Evolutionary conservation across 2,797 vertebrate genomes (phyloP).

Genomic region (Coregonus ussuriensis): DNA sequence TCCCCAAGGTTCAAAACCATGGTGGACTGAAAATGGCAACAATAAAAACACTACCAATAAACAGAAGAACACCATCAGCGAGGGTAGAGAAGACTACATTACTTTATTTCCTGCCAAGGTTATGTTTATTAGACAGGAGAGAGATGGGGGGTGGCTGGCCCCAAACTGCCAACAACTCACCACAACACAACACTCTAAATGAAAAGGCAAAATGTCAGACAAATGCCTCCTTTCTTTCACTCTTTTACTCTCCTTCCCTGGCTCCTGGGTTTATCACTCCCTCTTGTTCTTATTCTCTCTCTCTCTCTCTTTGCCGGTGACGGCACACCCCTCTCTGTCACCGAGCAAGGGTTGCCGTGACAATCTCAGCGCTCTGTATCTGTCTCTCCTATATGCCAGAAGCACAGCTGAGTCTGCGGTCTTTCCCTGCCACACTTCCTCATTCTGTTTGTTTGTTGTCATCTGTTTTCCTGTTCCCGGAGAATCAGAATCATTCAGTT

Average conservation of each 20-base stretch:
- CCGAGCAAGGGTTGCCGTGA: conserved; percentile 55
- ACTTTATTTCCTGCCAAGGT: not conserved
- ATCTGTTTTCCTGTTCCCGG: conserved; percentile 29
- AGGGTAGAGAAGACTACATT: not conserved
- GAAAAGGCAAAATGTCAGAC: conserved; percentile 65
- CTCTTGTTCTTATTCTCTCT: conserved; percentile 14
- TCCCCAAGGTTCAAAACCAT: not conserved
- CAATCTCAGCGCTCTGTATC: conserved; percentile 50
- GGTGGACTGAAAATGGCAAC: not conserved
- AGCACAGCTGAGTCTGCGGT: conserved; percentile 68
- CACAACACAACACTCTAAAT: conserved; percentile 53
- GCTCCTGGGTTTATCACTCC: conserved; percentile 14
- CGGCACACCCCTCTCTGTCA: conserved; percentile 58
- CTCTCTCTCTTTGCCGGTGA: conserved; percentile 10
- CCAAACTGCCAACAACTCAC: conserved; percentile 71
- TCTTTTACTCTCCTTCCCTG: conserved; percentile 14
- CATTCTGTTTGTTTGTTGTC: conserved; percentile 60
- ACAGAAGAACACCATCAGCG: not conserved
- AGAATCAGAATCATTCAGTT: conserved; percentile 15
- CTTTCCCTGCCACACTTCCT: conserved; percentile 61
- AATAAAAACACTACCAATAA: not conserved
- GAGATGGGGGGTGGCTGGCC: conserved; percentile 43
- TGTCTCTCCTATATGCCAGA: conserved; percentile 22
- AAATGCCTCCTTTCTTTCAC: conserved; percentile 55
- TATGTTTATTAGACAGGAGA: no score